Evolutionary conservation across 2,797 vertebrate genomes (phyloP).

Genomic region (Sebastes alutus): DNA sequence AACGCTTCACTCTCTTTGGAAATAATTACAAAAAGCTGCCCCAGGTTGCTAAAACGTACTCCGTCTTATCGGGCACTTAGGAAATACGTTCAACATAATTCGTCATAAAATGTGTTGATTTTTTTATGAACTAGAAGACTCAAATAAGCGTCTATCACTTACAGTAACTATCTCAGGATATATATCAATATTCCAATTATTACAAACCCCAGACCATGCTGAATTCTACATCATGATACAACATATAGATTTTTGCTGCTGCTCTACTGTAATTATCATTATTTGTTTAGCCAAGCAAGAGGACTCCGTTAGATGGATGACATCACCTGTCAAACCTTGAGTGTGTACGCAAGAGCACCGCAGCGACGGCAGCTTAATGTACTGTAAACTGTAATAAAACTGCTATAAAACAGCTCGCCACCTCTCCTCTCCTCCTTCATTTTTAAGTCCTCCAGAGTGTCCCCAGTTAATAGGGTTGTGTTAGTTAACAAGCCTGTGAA

Average conservation of each 20-base stretch:
- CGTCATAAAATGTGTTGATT: background rate
- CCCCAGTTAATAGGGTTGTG: slow-evolving; percentile 59
- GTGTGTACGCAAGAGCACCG: slow-evolving; percentile 1
- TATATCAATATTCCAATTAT: background rate
- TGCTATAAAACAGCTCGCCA: slow-evolving; percentile 31
- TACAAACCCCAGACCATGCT: background rate
- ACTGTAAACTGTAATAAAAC: slow-evolving; percentile 50
- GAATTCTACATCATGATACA: background rate
- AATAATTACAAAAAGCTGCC: too few relatives aligned
- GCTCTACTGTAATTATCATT: background rate
- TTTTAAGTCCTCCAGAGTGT: slow-evolving; percentile 43
- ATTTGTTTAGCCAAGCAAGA: background rate
- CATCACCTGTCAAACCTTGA: slow-evolving; percentile 28
- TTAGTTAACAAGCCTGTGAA: slow-evolving; percentile 62
- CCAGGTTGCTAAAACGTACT: too few relatives aligned
- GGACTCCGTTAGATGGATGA: background rate
- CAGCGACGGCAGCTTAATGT: slow-evolving; percentile 32
- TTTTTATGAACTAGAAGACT: background rate
- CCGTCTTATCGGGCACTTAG: too few relatives aligned
- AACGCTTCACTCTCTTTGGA: too few relatives aligned
- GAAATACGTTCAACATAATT: background rate
- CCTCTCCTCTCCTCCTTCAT: slow-evolving; percentile 15
- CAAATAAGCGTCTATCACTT: background rate
- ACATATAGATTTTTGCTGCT: background rate
- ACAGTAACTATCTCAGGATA: background rate